Percentiles rank a stretch among this genome's conserved stretches.
Conservation (phyloP, 2,113 vertebrate genomes). For the Sinocyclocheilus maitianheensis region DNA sequence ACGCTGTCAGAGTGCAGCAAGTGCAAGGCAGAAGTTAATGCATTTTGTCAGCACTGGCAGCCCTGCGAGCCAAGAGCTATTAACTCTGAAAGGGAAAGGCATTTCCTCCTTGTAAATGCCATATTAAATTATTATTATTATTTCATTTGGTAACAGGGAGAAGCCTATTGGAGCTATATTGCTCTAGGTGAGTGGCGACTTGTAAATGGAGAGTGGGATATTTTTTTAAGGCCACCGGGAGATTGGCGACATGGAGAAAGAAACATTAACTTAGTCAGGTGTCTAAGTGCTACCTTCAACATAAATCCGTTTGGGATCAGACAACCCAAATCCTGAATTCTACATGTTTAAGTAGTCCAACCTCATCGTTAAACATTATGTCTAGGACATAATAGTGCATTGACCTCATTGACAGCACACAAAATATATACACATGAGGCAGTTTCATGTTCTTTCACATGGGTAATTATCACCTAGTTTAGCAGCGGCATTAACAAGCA, state of each 20-base stretch:
- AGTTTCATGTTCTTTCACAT: slow-evolving; percentile 14
- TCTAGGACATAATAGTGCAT: background rate
- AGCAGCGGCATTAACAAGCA: background rate
- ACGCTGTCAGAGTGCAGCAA: slow-evolving; percentile 70
- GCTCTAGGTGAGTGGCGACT: slow-evolving; percentile 69
- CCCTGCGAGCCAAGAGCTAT: slow-evolving; percentile 75
- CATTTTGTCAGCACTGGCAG: slow-evolving; percentile 79
- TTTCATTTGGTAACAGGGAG: slow-evolving; percentile 81
- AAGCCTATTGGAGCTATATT: slow-evolving; percentile 73
- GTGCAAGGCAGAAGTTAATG: slow-evolving; percentile 76
- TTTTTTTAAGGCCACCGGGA: slow-evolving; percentile 67
- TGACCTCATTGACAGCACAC: slow-evolving; percentile 8
- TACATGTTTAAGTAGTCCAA: background rate
- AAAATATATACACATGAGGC: background rate
- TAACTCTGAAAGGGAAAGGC: slow-evolving; percentile 81
- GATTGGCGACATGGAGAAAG: slow-evolving; percentile 40
- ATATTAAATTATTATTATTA: slow-evolving; percentile 84
- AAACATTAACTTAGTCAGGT: slow-evolving; percentile 8
- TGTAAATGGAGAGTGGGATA: slow-evolving; percentile 65
- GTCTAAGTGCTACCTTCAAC: slow-evolving; percentile 9
- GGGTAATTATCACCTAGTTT: slow-evolving; percentile 22
- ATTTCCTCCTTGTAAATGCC: slow-evolving; percentile 85
- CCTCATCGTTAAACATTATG: slow-evolving; percentile 12
- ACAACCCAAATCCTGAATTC: background rate
- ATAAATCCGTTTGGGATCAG: slow-evolving; percentile 2